Evolutionary conservation across 2,888 invertebrate species (phyloP), one percentile per base, ranked within the genome.

Genomic region (Apodemia zela): DNA sequence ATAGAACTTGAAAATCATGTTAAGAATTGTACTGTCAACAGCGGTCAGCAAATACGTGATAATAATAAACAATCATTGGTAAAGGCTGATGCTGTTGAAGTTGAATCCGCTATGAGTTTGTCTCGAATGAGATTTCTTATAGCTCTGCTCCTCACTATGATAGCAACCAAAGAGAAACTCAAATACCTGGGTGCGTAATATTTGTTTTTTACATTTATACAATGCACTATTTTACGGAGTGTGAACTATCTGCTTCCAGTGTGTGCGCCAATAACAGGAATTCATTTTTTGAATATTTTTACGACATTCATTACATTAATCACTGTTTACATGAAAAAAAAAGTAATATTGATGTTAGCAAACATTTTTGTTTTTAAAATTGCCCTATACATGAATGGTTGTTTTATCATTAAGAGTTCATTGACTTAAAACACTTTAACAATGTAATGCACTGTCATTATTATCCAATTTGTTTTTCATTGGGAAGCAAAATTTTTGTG

Each of bases 101-200:
- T 81, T 54, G 84, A 85, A 65, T 89, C 93, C 0, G 85, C 87
- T 7, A 95, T 95, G 94, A 92, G 93, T 0, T 87, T 97, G 42
- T 95, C 96, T 63, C 94, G 94, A 71, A 95, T 97, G 94, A 93
- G 97, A 65, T 93, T 96, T 69, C 93, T 97, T 49, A 90, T 97
- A 69, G 97, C 97, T 2, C 94, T 97, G 57, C 93, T 97, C 54
- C 85, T 97, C 62, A 96, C 96, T 74, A 95, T 96, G 83, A 97
- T 97, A 69, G 97, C 97, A 18, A 94, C 95, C n/a, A 94, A 95
- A 69, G 95, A 95, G 72, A 94, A 95, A 74, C 92, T 97, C 59
- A 94, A 95, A 67, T 95, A 95, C 74, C 87, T 97, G 77, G 97
- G 97, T 73, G 95, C 94, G 85, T 96, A 95, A 65, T 66, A 65